Conservation (phyloP, 2,113 vertebrate genomes). For the Hippocampus barbouri region DNA sequence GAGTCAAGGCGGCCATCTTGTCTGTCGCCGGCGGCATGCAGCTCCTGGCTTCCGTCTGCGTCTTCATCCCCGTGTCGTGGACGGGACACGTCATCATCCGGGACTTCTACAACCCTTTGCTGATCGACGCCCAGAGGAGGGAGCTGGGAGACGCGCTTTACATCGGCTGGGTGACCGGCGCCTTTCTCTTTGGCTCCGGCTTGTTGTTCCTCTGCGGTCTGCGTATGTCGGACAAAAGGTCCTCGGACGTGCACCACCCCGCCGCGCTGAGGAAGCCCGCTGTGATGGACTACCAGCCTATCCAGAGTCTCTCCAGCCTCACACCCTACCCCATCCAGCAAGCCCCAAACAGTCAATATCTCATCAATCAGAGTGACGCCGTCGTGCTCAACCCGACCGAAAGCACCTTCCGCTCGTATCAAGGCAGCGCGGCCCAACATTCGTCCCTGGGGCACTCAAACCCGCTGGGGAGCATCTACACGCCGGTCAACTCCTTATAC, state of each 20-base stretch:
- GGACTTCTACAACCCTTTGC: slow-evolving; percentile 73
- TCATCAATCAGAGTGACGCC: slow-evolving; percentile 19
- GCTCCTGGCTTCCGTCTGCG: slow-evolving; percentile 64
- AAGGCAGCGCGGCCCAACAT: slow-evolving; percentile 12
- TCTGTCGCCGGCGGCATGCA: slow-evolving; percentile 71
- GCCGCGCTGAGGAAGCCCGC: not conserved
- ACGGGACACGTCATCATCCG: slow-evolving; percentile 71
- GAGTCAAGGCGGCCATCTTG: slow-evolving; percentile 68
- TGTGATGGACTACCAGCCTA: slow-evolving; percentile 44
- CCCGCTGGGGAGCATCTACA: slow-evolving; percentile 28
- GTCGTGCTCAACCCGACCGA: slow-evolving; percentile 24
- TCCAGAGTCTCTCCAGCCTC: slow-evolving; percentile 41
- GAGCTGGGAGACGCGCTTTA: slow-evolving; percentile 78
- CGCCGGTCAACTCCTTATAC: slow-evolving; percentile 35
- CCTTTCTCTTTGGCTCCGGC: slow-evolving; percentile 65
- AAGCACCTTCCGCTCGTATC: slow-evolving; percentile 36
- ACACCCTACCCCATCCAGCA: not conserved
- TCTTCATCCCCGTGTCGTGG: slow-evolving; percentile 77
- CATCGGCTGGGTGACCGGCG: slow-evolving; percentile 74
- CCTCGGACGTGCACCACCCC: slow-evolving; percentile 38
- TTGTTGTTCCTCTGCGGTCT: slow-evolving; percentile 64
- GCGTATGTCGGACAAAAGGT: slow-evolving; percentile 29
- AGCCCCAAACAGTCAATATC: slow-evolving; percentile 14
- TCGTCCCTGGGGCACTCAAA: slow-evolving; percentile 23
- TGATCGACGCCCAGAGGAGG: slow-evolving; percentile 70